These are phyloP conservation scores for Sebastes itinus DNA, from an alignment of 2,797 vertebrate species.

Conservation along the genomic window DNA sequence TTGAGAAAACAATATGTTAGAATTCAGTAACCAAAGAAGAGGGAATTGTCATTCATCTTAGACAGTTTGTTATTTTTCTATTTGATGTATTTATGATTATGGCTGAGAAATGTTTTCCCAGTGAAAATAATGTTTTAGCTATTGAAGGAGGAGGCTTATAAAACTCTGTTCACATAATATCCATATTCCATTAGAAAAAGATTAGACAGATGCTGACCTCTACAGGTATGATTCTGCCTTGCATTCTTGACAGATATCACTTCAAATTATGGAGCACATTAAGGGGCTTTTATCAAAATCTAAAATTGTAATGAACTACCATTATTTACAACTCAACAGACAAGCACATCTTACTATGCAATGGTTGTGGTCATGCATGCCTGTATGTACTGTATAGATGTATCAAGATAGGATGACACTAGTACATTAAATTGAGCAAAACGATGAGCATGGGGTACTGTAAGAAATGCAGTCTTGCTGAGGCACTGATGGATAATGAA, in stretches of 20 bases:
- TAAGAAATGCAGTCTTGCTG: constrained; percentile 20
- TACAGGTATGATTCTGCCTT: constrained; percentile 75
- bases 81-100: not conserved
- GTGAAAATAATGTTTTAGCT: constrained; percentile 2
- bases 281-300: constrained; percentile 14
- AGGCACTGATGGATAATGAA: constrained; percentile 67
- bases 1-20: not conserved
- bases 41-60: not conserved
- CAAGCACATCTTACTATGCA: not conserved
- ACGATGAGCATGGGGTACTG: constrained; percentile 22
- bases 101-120: not conserved
- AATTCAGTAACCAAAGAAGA: not conserved
- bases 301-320: not conserved
- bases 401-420: constrained; percentile 13
- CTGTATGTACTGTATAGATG: not conserved
- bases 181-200: constrained; percentile 60
- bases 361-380: not conserved
- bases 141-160: not conserved
- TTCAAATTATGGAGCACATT: constrained; percentile 34
- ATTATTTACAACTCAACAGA: constrained; percentile 1
- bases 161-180: constrained; percentile 23
- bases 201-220: constrained; percentile 80
- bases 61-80: not conserved
- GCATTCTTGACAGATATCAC: constrained; percentile 65
- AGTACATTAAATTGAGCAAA: constrained; percentile 42